Evolutionary conservation across 2,888 invertebrate species (phyloP).

Genomic region (Boloria euphrosyne): DNA sequence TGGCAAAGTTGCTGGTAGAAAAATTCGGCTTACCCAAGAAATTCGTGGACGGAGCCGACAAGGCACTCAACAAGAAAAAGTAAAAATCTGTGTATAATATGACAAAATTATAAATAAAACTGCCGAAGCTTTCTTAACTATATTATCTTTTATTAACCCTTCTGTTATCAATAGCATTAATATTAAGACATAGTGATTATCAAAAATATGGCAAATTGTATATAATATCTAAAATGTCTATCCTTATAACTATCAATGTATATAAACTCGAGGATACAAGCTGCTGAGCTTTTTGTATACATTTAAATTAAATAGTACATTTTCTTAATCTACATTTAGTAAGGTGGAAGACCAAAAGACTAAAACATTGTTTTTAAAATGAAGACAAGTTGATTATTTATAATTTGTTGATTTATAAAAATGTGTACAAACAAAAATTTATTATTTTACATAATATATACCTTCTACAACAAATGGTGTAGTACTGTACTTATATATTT

Average conservation of each 20-base stretch:
- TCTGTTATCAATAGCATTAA: slow-evolving; percentile 15
- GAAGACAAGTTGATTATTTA: not conserved
- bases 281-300: not conserved
- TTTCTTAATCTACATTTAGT: slow-evolving; percentile 3
- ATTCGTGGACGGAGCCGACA: slow-evolving; percentile 88
- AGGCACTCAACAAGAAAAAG: slow-evolving; percentile 87
- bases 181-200: slow-evolving; percentile 12
- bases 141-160: slow-evolving; percentile 35
- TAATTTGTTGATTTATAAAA: not conserved
- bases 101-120: slow-evolving; percentile 34
- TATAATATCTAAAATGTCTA: not conserved
- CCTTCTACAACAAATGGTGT: too few species aligned
- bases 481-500: not conserved
- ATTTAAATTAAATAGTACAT: not conserved
- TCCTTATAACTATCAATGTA: not conserved
- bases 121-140: slow-evolving; percentile 28
- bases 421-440: not conserved
- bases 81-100: slow-evolving; percentile 37
- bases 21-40: slow-evolving; percentile 90
- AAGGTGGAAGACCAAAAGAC: slow-evolving; percentile 38
- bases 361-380: slow-evolving; percentile 26
- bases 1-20: slow-evolving; percentile 83
- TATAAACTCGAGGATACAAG: slow-evolving; percentile 2
- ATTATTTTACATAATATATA: not conserved
- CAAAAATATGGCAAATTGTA: slow-evolving; percentile 20